A percentile compares a stretch with the other conserved stretches of the same genome.
These are phyloP conservation scores for Ooceraea biroi DNA, from an alignment of 1,140 invertebrate species.

Conservation along the genomic window DNA sequence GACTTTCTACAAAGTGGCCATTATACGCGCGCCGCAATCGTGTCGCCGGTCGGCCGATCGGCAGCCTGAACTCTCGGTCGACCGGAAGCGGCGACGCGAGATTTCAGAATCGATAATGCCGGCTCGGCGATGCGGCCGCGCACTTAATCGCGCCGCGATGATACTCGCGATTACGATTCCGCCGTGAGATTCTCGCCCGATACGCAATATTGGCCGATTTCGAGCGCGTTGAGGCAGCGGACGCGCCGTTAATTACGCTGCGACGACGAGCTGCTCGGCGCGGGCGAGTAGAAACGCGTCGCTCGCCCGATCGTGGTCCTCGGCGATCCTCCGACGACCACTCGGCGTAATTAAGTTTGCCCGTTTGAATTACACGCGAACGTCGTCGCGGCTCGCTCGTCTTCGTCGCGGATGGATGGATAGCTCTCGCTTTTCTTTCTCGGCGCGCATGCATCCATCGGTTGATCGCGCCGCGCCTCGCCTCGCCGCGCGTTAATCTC, in stretches of 20 bases:
- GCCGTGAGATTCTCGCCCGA: conserved; percentile 47
- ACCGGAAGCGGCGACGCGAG: conserved; percentile 57
- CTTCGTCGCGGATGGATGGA: conserved; percentile 8
- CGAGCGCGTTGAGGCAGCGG: conserved; percentile 44
- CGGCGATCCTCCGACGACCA: conserved; percentile 7
- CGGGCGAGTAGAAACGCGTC: conserved; percentile 19
- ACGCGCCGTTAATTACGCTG: conserved; percentile 69
- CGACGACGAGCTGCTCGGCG: conserved; percentile 32
- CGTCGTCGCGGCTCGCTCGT: conserved; percentile 37
- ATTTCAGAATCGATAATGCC: conserved; percentile 25
- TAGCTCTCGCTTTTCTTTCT: conserved; percentile 37
- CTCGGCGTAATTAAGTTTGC: conserved; percentile 71
- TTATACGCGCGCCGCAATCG: conserved; percentile 25
- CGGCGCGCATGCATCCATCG: conserved; percentile 16
- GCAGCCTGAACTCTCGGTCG: conserved; percentile 33
- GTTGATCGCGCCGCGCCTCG: conserved; percentile 30
- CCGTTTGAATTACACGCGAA: conserved; percentile 60
- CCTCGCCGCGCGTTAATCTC: conserved; percentile 71
- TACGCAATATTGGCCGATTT: conserved; percentile 64
- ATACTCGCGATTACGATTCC: conserved; percentile 61
- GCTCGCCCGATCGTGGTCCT: conserved; percentile 1
- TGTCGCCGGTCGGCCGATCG: conserved; percentile 41
- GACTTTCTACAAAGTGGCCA: conserved; percentile 45
- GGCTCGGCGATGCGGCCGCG: conserved; percentile 31
- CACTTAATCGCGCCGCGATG: conserved; percentile 47